Evolutionary conservation across 2,113 vertebrate genomes (phyloP).

Genomic region (Aegithalos caudatus): DNA sequence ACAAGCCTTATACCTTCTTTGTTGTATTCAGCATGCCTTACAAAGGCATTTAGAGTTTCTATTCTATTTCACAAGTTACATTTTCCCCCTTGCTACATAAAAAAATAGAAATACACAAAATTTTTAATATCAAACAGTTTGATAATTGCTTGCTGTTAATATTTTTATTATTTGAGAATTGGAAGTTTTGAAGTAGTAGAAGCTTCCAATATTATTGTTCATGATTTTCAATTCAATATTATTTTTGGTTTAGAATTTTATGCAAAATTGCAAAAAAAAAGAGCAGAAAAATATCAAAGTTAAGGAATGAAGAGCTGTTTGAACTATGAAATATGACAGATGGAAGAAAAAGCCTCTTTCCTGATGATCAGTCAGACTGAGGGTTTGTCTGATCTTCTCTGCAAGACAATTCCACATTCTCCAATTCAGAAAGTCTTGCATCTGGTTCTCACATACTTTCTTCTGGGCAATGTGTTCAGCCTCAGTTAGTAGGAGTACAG

Average conservation of each 20-base stretch:
- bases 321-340: background rate
- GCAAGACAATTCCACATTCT: conserved; percentile 13
- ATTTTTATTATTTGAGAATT: background rate
- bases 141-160: background rate
- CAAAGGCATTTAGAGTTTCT: background rate
- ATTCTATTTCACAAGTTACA: background rate
- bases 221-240: background rate
- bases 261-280: background rate
- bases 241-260: background rate
- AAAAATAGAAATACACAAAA: background rate
- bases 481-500: background rate
- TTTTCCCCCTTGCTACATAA: background rate
- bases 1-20: background rate
- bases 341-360: background rate
- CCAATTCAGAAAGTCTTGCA: background rate
- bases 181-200: background rate
- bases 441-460: conserved; percentile 23
- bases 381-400: conserved; percentile 39
- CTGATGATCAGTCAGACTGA: conserved; percentile 1
- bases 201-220: background rate
- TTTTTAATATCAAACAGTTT: background rate
- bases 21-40: background rate
- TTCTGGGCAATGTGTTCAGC: background rate
- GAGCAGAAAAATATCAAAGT: background rate
- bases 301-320: background rate